Base-by-base conservation (phyloP, 2,888 invertebrate species). In the Drosophila anceps region DNA sequence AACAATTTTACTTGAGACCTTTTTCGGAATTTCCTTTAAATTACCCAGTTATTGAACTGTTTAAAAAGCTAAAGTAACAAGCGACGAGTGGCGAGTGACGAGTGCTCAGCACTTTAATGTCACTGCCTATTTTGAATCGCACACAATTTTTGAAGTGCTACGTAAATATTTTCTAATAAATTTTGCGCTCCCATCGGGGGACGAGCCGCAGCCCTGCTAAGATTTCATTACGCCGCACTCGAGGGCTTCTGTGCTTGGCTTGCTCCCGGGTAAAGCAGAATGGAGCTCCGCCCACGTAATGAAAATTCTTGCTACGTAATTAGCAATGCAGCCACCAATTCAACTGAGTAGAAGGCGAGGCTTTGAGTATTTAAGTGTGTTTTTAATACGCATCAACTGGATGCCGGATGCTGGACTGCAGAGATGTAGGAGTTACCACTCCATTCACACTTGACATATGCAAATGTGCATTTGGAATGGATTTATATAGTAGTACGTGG, bases 151-250 rank as follows among this genome's bases (percentile, higher is more conserved):
- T 88, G 57, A 84, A 90, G 90, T 84, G 90, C 90, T 78, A 69
- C 67, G 86, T 75, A 90, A 90, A 90, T 86, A 90, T 84, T 90
- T 88, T 86, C 90, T 90, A 90, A 90, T 90, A 88, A 88, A 90
- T 90, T 90, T 82, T 67, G 71, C 60, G 54, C 73, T 77, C 73
- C 81, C 81, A 86, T 88, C 76, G 73, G 64, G 55, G 55, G 41
- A 33, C 44, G 57, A 66, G 41, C 39, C 39, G 48, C 62, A 51
- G 59, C 46, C 58, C 55, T 69, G 53, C 79, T 58, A 79, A 81
- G 87, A 84, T 84, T 90, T 89, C 89, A 91, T 90, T 91, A 88
- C 79, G 80, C 51, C 67, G 80, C 80, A 78, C 81, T 88, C 80
- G 64, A 86, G 78, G 68, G 78, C 46, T 54, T 69, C 58, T 58